phyloP scores from a whole-genome alignment of 2,113 vertebrate species.

The Corydoras sp. region DNA sequence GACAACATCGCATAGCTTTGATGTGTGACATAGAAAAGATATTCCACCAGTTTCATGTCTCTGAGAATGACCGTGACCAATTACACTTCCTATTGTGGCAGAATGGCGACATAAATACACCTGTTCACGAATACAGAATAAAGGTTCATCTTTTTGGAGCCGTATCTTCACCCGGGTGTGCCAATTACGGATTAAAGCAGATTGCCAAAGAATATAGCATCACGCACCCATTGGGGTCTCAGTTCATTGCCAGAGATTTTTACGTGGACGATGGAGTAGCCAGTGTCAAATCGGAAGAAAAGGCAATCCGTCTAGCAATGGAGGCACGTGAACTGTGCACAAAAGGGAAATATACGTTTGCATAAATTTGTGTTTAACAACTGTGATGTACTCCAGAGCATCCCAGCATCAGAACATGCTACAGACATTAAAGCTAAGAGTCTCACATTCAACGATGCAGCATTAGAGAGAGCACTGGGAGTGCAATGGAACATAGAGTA shows the following conservation, averaged over 20 bases:
- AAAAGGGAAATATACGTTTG: neutral
- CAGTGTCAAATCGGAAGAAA: neutral
- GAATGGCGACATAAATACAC: neutral
- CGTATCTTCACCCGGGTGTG: neutral
- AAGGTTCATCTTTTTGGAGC: neutral
- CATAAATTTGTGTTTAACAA: neutral
- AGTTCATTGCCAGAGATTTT: neutral
- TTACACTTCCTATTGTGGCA: slow-evolving; percentile 13
- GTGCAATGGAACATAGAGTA: neutral
- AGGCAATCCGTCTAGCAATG: neutral
- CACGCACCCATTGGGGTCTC: neutral
- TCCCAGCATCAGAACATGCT: neutral
- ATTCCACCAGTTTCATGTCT: slow-evolving; percentile 22
- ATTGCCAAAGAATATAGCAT: neutral
- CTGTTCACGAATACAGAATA: neutral
- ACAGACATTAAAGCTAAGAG: too few relatives aligned
- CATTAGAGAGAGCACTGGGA: too few relatives aligned
- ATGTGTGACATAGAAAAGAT: slow-evolving; percentile 27
- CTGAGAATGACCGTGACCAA: neutral
- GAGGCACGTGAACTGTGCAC: neutral
- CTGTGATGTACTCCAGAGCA: neutral
- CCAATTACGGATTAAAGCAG: neutral
- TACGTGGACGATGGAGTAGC: neutral
- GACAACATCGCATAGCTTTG: slow-evolving; percentile 13
- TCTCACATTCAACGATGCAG: too few relatives aligned